Evolutionary conservation across 2,888 invertebrate species (phyloP).

Genomic region (Parnassius apollo): DNA sequence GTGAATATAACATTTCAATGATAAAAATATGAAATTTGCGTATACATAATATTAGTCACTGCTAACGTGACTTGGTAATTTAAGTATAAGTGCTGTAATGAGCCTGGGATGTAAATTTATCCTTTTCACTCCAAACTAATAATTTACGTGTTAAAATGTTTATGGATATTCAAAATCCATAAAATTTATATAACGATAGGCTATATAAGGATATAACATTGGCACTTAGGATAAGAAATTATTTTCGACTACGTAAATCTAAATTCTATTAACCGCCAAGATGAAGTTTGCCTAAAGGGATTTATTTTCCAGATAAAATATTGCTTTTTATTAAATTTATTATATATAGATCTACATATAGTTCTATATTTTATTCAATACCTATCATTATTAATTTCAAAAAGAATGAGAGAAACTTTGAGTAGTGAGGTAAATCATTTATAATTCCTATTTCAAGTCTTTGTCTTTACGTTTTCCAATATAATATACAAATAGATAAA

Average conservation of each 20-base stretch:
- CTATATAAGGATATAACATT: neutral
- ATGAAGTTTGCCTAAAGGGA: neutral
- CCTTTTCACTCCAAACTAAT: too few species aligned
- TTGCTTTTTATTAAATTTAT: neutral
- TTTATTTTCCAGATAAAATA: neutral
- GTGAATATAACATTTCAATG: too few species aligned
- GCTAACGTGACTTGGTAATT: too few species aligned
- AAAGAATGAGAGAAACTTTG: too few species aligned
- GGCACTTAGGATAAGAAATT: slow-evolving; percentile 10
- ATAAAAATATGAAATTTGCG: too few species aligned
- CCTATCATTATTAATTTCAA: too few species aligned
- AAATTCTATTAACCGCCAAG: slow-evolving; percentile 38
- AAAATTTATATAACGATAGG: neutral
- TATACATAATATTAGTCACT: too few species aligned
- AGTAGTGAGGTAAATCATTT: too few species aligned
- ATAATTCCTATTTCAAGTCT: too few species aligned
- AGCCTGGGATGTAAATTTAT: too few species aligned
- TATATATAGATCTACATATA: neutral
- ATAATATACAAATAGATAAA: neutral
- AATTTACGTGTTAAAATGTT: neutral
- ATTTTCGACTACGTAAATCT: slow-evolving; percentile 34
- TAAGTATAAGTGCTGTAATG: too few species aligned
- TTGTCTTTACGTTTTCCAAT: neutral
- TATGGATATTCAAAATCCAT: neutral
- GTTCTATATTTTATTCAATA: neutral